These are phyloP conservation scores for Teinopalpus imperialis DNA, from an alignment of 2,888 invertebrate genomes.

Conservation along the genomic window DNA sequence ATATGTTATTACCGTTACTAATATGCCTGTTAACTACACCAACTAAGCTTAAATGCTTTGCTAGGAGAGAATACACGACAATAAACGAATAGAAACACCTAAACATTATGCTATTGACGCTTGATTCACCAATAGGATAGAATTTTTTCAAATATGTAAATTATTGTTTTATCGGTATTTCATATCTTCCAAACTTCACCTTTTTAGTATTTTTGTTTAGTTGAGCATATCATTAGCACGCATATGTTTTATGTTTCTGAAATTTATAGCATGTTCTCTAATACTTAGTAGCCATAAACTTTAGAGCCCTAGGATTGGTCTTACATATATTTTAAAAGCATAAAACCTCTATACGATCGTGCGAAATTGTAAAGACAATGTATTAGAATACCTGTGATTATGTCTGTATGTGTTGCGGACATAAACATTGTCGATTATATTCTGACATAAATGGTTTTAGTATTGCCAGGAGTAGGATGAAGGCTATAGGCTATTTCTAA, in stretches of 20 bases:
- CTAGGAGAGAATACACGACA: no score
- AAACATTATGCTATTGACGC: no score
- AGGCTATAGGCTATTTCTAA: no score
- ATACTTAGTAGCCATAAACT: constrained; percentile 9
- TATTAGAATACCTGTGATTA: constrained; percentile 25
- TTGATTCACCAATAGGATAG: no score
- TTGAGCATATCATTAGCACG: constrained; percentile 9
- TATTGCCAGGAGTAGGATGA: constrained; percentile 12
- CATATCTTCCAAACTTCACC: no score
- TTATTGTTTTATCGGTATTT: no score
- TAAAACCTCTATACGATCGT: constrained; percentile 26
- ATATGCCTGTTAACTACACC: no score
- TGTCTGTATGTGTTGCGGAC: constrained; percentile 23
- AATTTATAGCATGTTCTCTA: constrained; percentile 12
- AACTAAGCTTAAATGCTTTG: no score
- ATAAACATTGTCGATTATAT: constrained; percentile 27
- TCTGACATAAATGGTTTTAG: background rate
- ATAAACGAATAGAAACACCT: no score
- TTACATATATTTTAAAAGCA: constrained; percentile 24
- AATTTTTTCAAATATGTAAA: no score
- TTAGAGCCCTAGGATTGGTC: constrained; percentile 19
- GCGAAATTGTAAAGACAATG: constrained; percentile 26
- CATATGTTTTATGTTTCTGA: constrained; percentile 12
- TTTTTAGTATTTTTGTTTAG: background rate
- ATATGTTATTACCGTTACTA: no score